Evolutionary conservation across 2,888 invertebrate genomes (phyloP).

Genomic region (Metopia argyrocephala): DNA sequence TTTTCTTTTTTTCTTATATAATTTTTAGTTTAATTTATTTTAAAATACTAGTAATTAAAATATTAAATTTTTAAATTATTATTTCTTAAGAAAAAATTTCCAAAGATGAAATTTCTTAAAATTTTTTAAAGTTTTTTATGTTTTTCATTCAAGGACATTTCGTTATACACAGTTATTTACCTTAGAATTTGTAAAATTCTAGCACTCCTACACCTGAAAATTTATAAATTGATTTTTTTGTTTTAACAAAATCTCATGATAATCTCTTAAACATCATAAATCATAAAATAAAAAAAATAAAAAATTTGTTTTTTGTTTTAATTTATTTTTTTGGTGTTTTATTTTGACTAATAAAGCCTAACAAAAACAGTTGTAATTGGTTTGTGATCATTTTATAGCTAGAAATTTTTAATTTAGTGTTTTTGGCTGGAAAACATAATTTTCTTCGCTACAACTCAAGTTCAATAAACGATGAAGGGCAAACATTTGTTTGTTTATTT

Average conservation of each 20-base stretch:
- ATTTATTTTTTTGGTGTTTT: not conserved
- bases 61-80: not conserved
- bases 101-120: not conserved
- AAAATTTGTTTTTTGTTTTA: not conserved
- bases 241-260: no score
- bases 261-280: constrained; percentile 11
- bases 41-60: no score
- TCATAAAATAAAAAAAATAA: no score
- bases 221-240: no score
- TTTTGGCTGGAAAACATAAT: not conserved
- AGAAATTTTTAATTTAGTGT: not conserved
- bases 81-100: not conserved
- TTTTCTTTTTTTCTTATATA: not conserved
- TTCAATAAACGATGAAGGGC: constrained; percentile 22
- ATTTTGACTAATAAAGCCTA: not conserved
- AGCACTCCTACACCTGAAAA: constrained; percentile 22
- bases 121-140: no score
- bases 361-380: constrained; percentile 4
- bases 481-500: no score
- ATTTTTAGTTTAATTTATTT: no score
- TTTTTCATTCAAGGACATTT: not conserved
- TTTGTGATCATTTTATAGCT: constrained; percentile 11
- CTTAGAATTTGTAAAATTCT: not conserved
- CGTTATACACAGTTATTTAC: not conserved
- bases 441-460: not conserved